These are phyloP conservation scores for Trichechus manatus DNA, from an alignment of 2,113 vertebrate species.

Conservation along the genomic window DNA sequence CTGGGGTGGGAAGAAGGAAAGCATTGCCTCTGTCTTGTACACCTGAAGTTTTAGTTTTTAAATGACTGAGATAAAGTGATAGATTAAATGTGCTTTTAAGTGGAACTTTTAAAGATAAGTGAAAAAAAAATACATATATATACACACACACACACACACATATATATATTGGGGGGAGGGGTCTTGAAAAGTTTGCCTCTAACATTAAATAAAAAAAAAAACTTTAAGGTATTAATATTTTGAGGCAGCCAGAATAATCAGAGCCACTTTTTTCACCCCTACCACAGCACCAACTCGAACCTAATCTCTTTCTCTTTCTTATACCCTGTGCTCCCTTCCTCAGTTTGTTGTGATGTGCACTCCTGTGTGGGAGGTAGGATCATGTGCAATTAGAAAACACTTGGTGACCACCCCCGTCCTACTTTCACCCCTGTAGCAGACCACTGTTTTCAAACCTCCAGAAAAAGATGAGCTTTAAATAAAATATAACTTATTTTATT, in stretches of 20 bases:
- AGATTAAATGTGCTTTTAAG: neutral
- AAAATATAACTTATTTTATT: neutral
- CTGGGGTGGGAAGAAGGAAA: neutral
- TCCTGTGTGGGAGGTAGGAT: neutral
- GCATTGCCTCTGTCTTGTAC: neutral
- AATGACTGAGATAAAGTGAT: neutral
- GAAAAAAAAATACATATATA: neutral
- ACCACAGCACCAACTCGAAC: neutral
- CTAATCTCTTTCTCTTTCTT: neutral
- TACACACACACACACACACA: too few relatives aligned
- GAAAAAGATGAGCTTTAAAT: neutral
- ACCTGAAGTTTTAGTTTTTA: neutral
- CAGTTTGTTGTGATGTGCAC: neutral
- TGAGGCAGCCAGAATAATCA: neutral
- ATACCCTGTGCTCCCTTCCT: neutral
- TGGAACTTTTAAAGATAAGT: constrained; percentile 38
- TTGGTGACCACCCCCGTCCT: neutral
- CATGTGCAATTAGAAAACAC: neutral
- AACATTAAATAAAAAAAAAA: neutral
- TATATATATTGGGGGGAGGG: neutral
- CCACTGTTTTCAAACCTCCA: neutral
- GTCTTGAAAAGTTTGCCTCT: neutral
- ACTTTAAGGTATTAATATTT: neutral
- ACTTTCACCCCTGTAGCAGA: neutral
- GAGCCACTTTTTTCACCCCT: neutral